These are phyloP conservation scores for Lepidonotus clava DNA, from an alignment of 2,888 invertebrate genomes.

Conservation along the genomic window DNA sequence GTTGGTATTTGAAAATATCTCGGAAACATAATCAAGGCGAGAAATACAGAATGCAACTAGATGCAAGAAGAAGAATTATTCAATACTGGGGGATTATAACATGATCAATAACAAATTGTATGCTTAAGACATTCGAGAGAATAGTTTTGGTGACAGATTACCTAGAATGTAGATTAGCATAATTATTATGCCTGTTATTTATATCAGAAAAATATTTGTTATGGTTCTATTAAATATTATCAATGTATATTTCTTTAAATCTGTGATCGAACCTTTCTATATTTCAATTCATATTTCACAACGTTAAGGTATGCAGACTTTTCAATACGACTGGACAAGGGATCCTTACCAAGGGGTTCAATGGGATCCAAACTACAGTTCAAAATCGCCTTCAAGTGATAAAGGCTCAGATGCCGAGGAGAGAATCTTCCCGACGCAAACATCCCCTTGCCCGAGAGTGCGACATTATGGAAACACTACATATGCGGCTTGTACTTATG, in stretches of 20 bases:
- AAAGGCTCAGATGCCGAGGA: slow-evolving; percentile 57
- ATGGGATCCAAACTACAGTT: slow-evolving; percentile 39
- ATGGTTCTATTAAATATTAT: neutral
- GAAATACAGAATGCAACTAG: too few relatives aligned
- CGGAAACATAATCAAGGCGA: too few relatives aligned
- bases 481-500: slow-evolving; percentile 53
- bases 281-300: neutral
- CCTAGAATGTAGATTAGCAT: too few relatives aligned
- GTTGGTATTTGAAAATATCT: too few relatives aligned
- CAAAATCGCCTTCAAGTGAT: slow-evolving; percentile 51
- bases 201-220: neutral
- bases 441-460: slow-evolving; percentile 58
- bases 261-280: neutral
- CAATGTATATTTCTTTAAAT: neutral
- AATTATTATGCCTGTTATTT: neutral
- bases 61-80: too few relatives aligned
- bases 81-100: too few relatives aligned
- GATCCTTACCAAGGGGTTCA: slow-evolving; percentile 54
- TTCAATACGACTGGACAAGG: slow-evolving; percentile 40
- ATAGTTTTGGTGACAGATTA: too few relatives aligned
- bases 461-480: slow-evolving; percentile 58
- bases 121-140: too few relatives aligned
- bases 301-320: slow-evolving; percentile 43
- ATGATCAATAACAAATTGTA: too few relatives aligned
- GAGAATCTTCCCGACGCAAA: slow-evolving; percentile 57